These are phyloP conservation scores for Tetranychus cinnabarinus DNA, from an alignment of 1,140 invertebrate genomes.

Conservation along the genomic window DNA sequence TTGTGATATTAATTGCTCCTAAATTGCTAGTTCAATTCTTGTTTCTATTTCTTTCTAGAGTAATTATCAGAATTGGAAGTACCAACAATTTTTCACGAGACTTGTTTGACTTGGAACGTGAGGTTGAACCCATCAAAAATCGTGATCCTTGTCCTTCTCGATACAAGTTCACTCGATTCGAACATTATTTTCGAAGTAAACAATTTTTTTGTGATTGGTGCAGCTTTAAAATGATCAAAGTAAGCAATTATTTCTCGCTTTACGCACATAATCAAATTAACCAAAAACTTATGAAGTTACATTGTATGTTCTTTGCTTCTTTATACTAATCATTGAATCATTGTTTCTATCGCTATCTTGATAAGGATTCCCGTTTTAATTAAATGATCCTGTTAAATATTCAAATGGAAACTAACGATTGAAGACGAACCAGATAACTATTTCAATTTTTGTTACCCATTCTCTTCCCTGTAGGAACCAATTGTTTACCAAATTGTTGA, in stretches of 20 bases:
- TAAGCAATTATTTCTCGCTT: not conserved
- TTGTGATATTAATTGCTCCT: not conserved
- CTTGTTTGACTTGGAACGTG: conserved; percentile 45
- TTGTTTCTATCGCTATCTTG: no score
- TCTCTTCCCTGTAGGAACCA: no score
- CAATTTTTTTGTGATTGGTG: conserved; percentile 67
- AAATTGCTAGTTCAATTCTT: conserved; percentile 1
- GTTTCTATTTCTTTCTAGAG: conserved; percentile 27
- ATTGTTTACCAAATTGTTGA: no score
- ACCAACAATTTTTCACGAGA: conserved; percentile 41
- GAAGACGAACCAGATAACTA: no score
- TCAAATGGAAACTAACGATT: no score
- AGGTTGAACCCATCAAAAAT: conserved; percentile 51
- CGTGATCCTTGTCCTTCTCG: conserved; percentile 42
- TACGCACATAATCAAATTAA: not conserved
- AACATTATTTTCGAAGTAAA: conserved; percentile 49
- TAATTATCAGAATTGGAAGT: conserved; percentile 54
- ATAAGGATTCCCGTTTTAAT: no score
- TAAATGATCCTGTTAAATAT: no score
- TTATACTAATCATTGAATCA: no score
- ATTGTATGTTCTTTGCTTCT: no score
- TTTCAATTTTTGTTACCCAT: no score
- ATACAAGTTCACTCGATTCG: conserved; percentile 59
- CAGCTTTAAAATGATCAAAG: conserved; percentile 37
- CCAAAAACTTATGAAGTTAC: not conserved